Evolutionary conservation across 2,113 vertebrate species (phyloP), one percentile per base, ranked within the genome.

Genomic region (Dasypus novemcinctus): DNA sequence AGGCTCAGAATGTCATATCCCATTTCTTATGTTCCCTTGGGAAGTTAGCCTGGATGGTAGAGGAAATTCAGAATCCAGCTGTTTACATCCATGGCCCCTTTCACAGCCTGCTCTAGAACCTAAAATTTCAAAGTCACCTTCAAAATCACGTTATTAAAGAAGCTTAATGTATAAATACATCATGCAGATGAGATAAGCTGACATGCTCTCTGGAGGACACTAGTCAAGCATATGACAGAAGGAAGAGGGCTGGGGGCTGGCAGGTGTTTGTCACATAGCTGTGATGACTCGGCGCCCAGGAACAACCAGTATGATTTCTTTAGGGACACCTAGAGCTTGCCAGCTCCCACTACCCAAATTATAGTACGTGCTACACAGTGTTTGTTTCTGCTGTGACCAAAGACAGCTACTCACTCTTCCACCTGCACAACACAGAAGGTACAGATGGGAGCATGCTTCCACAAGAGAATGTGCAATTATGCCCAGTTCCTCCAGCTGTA

Each of bases 381-480:
- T 75, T 64, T 92, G 75, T 72, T 43, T 87, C 94, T 81, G 87
- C 85, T 59, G 13, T 2, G 46, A 59, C 81, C 49, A 6, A 7
- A 31, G 29, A 76, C 63, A 80, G 71, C 76, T 10, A n/a, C 84
- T 49, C 31, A 0, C 61, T 82, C 93, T 46, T 33, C 88, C 94
- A 76, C 95, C 87, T 61, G 87, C 64, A 12, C 9, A 5, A 64
- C 82, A 27, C 49, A 68, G 95, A 90, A 15, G 64, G 86, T 31
- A 15, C 83, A 82, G 95, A 89, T 33, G 80, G 66, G 80, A 80
- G 75, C 95, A 36, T 97, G 97, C 94, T 87, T 94, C 87, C 87
- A 52, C 92, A 90, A 14, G 15, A 84, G 80, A 14, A 33, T 0
- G 54, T 15, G 54, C 81, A 91, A 95, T 96, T 96, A 96, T 1